Conservation (phyloP, 2,113 vertebrate species). For the Nesoenas mayeri region DNA sequence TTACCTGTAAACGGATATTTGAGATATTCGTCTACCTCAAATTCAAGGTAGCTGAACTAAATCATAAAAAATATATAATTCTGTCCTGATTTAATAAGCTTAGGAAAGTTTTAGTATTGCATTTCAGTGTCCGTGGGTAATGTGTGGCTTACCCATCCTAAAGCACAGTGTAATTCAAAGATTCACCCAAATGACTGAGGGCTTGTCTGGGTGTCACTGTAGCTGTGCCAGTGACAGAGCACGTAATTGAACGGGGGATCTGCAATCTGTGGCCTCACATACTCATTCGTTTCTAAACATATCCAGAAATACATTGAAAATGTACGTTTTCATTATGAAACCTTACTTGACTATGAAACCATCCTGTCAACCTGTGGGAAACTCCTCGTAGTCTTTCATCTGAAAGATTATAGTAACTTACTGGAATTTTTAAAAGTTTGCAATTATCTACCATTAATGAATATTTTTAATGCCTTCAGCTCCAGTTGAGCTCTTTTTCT, state of each 20-base stretch:
- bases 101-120: neutral
- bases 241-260: neutral
- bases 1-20: neutral
- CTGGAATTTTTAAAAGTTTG: neutral
- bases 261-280: neutral
- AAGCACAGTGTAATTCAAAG: fast-evolving
- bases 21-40: neutral
- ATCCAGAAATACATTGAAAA: neutral
- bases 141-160: neutral
- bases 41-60: neutral
- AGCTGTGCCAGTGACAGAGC: neutral
- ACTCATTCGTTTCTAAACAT: neutral
- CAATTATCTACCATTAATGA: neutral
- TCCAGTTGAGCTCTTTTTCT: neutral
- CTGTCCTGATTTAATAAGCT: neutral
- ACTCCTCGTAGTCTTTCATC: neutral
- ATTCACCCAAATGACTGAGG: neutral
- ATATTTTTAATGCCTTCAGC: neutral
- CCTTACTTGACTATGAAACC: neutral
- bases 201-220: neutral
- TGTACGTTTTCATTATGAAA: neutral
- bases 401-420: neutral
- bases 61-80: fast-evolving
- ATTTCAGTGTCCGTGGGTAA: neutral
- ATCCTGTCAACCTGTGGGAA: neutral